phyloP scores from a whole-genome alignment of 2,797 vertebrate genomes.

The Danio albolineatus region DNA sequence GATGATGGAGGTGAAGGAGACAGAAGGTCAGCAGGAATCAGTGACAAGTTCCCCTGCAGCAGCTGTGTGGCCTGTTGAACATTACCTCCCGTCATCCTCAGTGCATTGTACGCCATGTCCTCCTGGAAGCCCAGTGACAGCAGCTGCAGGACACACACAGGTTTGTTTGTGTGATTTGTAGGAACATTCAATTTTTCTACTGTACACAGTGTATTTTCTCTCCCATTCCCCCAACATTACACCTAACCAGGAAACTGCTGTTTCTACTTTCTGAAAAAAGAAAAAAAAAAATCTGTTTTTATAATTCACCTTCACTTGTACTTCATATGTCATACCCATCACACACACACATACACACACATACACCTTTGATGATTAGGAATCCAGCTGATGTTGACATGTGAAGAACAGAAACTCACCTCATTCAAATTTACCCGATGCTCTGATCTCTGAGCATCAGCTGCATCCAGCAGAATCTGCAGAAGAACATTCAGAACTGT shows the following conservation, averaged over 20 bases:
- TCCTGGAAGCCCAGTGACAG: slow-evolving; percentile 86
- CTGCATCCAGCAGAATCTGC: slow-evolving; percentile 73
- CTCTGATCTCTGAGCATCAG: slow-evolving; percentile 57
- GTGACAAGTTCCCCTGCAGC: slow-evolving; percentile 84
- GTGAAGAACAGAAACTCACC: slow-evolving; percentile 53
- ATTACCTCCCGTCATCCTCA: slow-evolving; percentile 83
- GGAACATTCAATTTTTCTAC: neutral
- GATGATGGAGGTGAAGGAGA: slow-evolving; percentile 65
- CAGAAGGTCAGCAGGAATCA: slow-evolving; percentile 77
- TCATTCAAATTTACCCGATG: slow-evolving; percentile 68
- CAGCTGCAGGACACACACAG: slow-evolving; percentile 73
- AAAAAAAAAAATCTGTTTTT: no score
- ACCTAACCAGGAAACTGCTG: no score
- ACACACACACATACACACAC: no score
- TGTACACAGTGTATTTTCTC: no score
- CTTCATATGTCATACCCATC: no score
- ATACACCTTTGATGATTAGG: neutral
- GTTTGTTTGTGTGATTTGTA: no score
- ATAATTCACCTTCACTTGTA: no score
- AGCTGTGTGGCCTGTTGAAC: slow-evolving; percentile 86
- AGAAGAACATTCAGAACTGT: slow-evolving; percentile 12
- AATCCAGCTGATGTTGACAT: neutral
- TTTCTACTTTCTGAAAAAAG: no score
- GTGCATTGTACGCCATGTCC: slow-evolving; percentile 74
- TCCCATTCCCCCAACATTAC: no score